These are phyloP conservation scores for Drosophila simulans DNA, from an alignment of 1,140 invertebrate genomes.

Conservation along the genomic window DNA sequence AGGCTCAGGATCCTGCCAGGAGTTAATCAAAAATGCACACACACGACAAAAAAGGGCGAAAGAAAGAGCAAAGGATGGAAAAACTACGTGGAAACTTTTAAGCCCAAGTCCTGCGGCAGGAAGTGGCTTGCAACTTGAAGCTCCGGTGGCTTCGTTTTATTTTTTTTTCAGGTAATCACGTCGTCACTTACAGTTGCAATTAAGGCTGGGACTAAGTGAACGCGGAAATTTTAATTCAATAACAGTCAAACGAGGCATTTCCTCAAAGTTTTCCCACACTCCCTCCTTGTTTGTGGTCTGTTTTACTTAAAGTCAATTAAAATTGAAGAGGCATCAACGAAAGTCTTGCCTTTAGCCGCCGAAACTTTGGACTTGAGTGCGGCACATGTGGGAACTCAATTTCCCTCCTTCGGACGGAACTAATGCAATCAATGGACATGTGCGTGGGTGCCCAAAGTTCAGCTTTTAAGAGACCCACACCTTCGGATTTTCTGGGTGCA, in stretches of 20 bases:
- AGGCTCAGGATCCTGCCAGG: constrained; percentile 19
- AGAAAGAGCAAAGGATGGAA: constrained; percentile 26
- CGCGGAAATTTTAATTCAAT: constrained; percentile 78
- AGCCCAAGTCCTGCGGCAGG: constrained; percentile 59
- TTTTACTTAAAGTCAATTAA: constrained; percentile 78
- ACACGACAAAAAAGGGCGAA: constrained; percentile 29
- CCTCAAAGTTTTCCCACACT: constrained; percentile 47
- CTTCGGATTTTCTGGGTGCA: constrained; percentile 2
- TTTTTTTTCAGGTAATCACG: constrained; percentile 69
- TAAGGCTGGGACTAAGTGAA: constrained; percentile 45
- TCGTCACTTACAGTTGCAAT: constrained; percentile 67
- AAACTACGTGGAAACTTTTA: constrained; percentile 57
- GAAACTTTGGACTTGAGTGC: constrained; percentile 59
- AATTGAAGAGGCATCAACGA: constrained; percentile 50
- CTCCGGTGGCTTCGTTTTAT: constrained; percentile 16
- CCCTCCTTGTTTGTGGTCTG: constrained; percentile 52
- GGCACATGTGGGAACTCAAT: constrained; percentile 45
- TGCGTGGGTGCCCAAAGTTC: constrained; percentile 28
- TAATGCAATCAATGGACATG: constrained; percentile 71
- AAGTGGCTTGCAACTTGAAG: constrained; percentile 49
- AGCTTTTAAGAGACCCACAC: constrained; percentile 6
- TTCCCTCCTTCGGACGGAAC: constrained; percentile 28
- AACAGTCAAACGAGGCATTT: constrained; percentile 76
- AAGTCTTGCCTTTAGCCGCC: constrained; percentile 48
- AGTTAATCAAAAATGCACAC: constrained; percentile 78